These are phyloP conservation scores for Phocoena sinus DNA, from an alignment of 2,113 vertebrate species.

Conservation along the genomic window DNA sequence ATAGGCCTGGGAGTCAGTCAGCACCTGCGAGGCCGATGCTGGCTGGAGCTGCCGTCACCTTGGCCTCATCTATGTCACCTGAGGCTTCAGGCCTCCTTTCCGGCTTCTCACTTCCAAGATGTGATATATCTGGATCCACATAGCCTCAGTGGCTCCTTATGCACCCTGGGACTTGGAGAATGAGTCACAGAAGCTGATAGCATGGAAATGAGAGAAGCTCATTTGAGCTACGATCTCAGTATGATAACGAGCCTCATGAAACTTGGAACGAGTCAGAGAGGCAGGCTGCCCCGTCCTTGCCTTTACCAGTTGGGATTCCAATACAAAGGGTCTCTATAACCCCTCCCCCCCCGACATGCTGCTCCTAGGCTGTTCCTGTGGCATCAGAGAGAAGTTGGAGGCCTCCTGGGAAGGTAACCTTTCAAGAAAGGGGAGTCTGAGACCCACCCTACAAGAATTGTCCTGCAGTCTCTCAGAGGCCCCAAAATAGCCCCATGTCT, in stretches of 20 bases:
- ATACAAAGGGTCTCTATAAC: not conserved
- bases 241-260: not conserved
- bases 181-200: not conserved
- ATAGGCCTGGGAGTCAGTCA: no score
- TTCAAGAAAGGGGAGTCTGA: not conserved
- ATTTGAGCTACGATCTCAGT: not conserved
- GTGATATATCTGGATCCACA: not conserved
- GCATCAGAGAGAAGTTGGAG: no score
- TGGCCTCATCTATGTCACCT: not conserved
- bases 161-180: not conserved
- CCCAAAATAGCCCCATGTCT: not conserved
- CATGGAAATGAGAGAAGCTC: not conserved
- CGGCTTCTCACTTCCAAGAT: not conserved
- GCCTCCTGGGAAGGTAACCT: not conserved
- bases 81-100: not conserved
- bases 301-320: not conserved
- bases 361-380: not conserved
- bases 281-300: not conserved
- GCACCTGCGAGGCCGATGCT: no score
- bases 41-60: not conserved
- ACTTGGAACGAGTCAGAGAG: not conserved
- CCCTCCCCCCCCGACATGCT: rapidly evolving
- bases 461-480: not conserved
- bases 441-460: no score
- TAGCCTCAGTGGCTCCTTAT: not conserved